Evolutionary conservation across 64 coral and sea anemone genomes (phyloP), one percentile per base, ranked within the genome.

Genomic region (Montipora cactus): DNA sequence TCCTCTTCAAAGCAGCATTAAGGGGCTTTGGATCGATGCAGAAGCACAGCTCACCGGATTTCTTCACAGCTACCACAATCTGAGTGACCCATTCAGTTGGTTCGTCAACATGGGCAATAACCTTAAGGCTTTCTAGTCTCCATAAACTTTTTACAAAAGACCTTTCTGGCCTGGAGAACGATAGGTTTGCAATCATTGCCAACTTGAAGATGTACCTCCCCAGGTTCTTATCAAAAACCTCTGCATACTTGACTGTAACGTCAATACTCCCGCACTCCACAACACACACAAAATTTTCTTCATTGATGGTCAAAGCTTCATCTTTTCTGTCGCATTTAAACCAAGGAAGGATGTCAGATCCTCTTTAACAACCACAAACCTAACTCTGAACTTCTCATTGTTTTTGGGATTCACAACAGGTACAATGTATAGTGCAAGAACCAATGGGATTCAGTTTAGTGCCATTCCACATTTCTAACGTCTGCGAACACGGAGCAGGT

Each of bases 401-500:
- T 37, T 37, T 37, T 37, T 37, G 37, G 37, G 37, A 37, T 37
- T 37, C 37, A 37, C 37, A 37, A 37, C 37, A 37, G 37, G 37
- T 37, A 37, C 37, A 37, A 37, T 37, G 37, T 37, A 37, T 37
- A 37, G 37, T 37, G 37, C 37, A 37, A 37, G 37, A 37, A 37
- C 37, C 2, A 37, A 37, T 2, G 37, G 37, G 37, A 2, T 37
- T 55, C 52, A 55, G 6, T 55, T 55, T 55, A 55, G 70, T 77
- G 2, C 87, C 71, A 77, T 89, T 89, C 87, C 87, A 89, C 87
- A 89, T 89, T 3, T 13, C 49, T 6, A 78, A 73, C 47, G 82
- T 85, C 45, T 85, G 37, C 47, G 23, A 67, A 85, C 37, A 37
- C 37, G 37, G 37, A 37, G 37, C 37, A 37, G 37, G 44, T 7